Evolutionary conservation across 1,140 invertebrate species (phyloP).

Genomic region (Heterodera schachtii): DNA sequence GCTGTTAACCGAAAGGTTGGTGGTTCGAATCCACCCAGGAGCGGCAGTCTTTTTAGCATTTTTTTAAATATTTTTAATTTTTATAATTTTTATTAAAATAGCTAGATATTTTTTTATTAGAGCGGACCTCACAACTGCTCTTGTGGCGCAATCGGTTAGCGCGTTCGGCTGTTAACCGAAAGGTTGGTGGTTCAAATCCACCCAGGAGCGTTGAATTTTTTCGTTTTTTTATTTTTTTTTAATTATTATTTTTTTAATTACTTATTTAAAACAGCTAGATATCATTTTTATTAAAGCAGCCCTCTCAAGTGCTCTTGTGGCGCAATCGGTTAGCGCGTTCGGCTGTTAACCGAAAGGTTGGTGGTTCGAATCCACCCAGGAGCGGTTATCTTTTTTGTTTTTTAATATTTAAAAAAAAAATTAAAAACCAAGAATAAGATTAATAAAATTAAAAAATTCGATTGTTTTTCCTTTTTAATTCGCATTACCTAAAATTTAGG

Average conservation of each 20-base stretch:
- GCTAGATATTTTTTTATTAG: too few relatives aligned
- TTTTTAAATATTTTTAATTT: constrained; percentile 20
- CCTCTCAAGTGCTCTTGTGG: constrained; percentile 38
- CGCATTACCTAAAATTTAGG: too few relatives aligned
- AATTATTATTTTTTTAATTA: neutral
- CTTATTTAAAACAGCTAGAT: too few relatives aligned
- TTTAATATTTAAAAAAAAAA: constrained; percentile 11
- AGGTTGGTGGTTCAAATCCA: constrained; percentile 51
- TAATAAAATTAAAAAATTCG: too few relatives aligned
- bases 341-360: constrained; percentile 59
- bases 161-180: constrained; percentile 57
- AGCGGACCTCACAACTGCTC: constrained; percentile 3
- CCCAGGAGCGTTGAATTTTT: constrained; percentile 47
- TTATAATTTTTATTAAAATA: neutral
- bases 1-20: constrained; percentile 57
- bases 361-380: constrained; percentile 49
- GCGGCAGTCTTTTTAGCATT: constrained; percentile 34
- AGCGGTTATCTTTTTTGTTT: constrained; percentile 36
- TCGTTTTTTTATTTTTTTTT: constrained; percentile 19
- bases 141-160: constrained; percentile 52
- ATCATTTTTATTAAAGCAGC: too few relatives aligned
- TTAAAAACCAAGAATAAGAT: neutral
- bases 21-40: constrained; percentile 49
- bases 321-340: constrained; percentile 53
- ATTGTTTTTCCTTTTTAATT: too few relatives aligned